Conservation (phyloP, 2,113 vertebrate genomes). For the Microcebus murinus region DNA sequence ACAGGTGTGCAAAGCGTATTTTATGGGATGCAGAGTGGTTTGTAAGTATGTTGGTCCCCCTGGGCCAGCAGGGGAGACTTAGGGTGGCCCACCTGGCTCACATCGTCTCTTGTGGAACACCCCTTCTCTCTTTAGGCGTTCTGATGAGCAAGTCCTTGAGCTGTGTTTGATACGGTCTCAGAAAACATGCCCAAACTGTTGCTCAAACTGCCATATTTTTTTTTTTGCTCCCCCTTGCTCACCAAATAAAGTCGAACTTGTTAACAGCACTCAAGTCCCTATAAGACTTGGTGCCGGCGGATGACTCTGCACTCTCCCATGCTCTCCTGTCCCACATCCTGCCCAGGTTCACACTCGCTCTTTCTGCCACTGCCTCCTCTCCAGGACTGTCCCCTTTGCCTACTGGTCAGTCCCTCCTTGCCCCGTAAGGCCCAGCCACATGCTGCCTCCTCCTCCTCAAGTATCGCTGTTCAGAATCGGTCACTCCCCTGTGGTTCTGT, state of each 20-base stretch:
- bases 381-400: neutral
- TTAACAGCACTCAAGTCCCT: neutral
- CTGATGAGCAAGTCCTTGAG: neutral
- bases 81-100: neutral
- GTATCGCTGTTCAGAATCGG: neutral
- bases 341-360: accelerated
- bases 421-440: neutral
- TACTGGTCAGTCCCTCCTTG: neutral
- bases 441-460: neutral
- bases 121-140: neutral
- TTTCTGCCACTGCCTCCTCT: neutral
- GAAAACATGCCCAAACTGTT: neutral
- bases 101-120: neutral
- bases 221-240: neutral
- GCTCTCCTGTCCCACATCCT: too few species aligned
- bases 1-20: neutral
- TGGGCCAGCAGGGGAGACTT: neutral
- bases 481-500: neutral
- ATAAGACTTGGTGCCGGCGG: neutral
- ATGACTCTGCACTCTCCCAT: neutral
- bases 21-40: neutral
- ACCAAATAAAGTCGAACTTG: neutral
- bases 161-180: neutral
- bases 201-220: neutral
- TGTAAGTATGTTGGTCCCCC: neutral